These are phyloP conservation scores for Rambutsinella grinnellia DNA, from an alignment of 2,888 invertebrate species.

Conservation along the genomic window DNA sequence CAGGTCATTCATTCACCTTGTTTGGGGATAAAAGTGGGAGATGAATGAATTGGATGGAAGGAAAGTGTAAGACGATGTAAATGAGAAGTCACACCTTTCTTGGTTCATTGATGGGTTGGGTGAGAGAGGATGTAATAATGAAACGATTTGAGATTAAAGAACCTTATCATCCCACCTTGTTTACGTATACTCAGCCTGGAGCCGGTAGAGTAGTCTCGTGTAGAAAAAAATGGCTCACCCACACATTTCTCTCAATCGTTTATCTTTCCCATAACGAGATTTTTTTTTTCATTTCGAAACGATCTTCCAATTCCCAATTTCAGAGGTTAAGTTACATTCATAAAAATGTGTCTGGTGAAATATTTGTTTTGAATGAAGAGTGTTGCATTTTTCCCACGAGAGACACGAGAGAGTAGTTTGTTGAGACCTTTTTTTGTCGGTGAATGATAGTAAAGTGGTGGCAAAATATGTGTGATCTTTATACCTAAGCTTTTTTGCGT, in stretches of 20 bases:
- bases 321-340: too few species aligned
- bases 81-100: slow-evolving; percentile 10
- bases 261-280: neutral
- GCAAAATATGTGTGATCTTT: slow-evolving; percentile 48
- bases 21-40: too few species aligned
- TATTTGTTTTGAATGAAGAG: neutral
- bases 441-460: slow-evolving; percentile 26
- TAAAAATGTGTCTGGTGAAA: neutral
- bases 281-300: too few species aligned
- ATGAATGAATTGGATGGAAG: slow-evolving; percentile 10
- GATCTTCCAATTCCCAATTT: too few species aligned
- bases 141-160: neutral
- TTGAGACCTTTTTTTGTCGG: neutral
- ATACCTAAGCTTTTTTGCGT: slow-evolving; percentile 34
- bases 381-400: neutral
- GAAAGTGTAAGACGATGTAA: slow-evolving; percentile 3
- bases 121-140: neutral
- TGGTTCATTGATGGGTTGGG: neutral
- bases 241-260: neutral
- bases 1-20: slow-evolving; percentile 9
- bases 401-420: neutral
- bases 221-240: neutral
- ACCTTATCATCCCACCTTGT: neutral
- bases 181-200: slow-evolving; percentile 15
- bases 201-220: slow-evolving; percentile 19